These are phyloP conservation scores for Teleopsis dalmanni DNA, from an alignment of 1,140 invertebrate species.

Conservation along the genomic window DNA sequence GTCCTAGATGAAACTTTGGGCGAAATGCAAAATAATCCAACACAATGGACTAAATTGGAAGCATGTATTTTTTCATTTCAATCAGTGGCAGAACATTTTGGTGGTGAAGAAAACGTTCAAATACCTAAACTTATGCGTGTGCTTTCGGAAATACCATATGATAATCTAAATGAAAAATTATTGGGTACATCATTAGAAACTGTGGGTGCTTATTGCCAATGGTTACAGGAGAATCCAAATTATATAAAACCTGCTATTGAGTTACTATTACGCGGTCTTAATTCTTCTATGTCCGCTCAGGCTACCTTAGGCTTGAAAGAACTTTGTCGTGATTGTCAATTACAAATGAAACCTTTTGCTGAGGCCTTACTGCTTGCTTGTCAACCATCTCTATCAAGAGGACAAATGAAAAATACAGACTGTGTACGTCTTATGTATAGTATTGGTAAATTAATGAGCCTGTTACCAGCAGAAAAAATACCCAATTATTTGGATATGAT, in stretches of 20 bases:
- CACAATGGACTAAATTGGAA: slow-evolving; percentile 50
- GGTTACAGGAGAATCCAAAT: slow-evolving; percentile 63
- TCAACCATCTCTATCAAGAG: slow-evolving; percentile 48
- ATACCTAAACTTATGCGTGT: slow-evolving; percentile 62
- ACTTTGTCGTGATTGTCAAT: slow-evolving; percentile 68
- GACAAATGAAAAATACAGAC: slow-evolving; percentile 55
- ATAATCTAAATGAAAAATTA: slow-evolving; percentile 51
- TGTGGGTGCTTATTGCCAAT: slow-evolving; percentile 72
- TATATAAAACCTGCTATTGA: slow-evolving; percentile 49
- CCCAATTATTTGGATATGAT: slow-evolving; percentile 63
- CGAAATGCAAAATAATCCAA: slow-evolving; percentile 43
- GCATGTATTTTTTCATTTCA: slow-evolving; percentile 74
- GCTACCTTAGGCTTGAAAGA: slow-evolving; percentile 85
- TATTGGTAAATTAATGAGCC: slow-evolving; percentile 65
- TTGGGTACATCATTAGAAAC: slow-evolving; percentile 64
- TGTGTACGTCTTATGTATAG: slow-evolving; percentile 67
- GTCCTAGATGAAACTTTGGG: slow-evolving; percentile 50
- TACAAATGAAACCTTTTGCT: slow-evolving; percentile 63
- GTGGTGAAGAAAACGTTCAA: slow-evolving; percentile 53
- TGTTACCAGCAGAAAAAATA: slow-evolving; percentile 56
- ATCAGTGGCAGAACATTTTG: slow-evolving; percentile 70
- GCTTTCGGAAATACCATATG: slow-evolving; percentile 58
- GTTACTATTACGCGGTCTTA: slow-evolving; percentile 60
- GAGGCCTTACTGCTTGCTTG: slow-evolving; percentile 58
- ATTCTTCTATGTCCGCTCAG: slow-evolving; percentile 60